phyloP scores from a whole-genome alignment of 2,888 invertebrate species.

The Bedellia somnulentella region DNA sequence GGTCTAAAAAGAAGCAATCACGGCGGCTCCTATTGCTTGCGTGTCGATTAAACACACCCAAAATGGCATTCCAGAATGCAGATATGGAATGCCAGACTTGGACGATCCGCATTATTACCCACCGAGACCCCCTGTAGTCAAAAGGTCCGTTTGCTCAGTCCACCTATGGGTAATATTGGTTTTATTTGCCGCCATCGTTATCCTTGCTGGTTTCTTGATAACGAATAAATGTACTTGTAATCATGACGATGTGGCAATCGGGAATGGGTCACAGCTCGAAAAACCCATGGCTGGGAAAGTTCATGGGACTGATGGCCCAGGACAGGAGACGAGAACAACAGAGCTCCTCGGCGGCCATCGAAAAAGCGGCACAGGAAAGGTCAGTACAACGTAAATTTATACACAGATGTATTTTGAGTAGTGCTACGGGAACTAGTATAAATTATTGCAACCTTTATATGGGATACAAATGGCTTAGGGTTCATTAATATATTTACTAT shows the following conservation, averaged over 20 bases:
- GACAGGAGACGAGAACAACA: conserved; percentile 12
- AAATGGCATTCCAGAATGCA: background rate
- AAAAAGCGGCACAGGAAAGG: conserved; percentile 13
- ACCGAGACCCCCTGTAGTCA: background rate
- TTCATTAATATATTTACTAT: no score
- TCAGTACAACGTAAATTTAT: no score
- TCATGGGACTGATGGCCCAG: conserved; percentile 14
- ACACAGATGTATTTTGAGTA: no score
- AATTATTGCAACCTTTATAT: no score
- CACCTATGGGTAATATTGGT: background rate
- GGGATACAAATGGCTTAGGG: no score
- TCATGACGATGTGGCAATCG: conserved; percentile 16
- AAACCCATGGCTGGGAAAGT: conserved; percentile 16
- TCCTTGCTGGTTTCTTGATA: background rate
- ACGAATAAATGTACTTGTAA: background rate
- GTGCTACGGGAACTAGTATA: no score
- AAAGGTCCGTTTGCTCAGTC: background rate
- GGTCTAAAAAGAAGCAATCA: no score
- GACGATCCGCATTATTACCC: background rate
- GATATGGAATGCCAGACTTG: background rate
- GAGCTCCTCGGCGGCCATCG: conserved; percentile 12
- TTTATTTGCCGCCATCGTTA: background rate
- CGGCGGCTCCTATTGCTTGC: no score
- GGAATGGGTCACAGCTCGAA: conserved; percentile 15
- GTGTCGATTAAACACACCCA: background rate